Base-by-base conservation (phyloP, 92 coral and sea anemone species). In the Bergia puertoricense region DNA sequence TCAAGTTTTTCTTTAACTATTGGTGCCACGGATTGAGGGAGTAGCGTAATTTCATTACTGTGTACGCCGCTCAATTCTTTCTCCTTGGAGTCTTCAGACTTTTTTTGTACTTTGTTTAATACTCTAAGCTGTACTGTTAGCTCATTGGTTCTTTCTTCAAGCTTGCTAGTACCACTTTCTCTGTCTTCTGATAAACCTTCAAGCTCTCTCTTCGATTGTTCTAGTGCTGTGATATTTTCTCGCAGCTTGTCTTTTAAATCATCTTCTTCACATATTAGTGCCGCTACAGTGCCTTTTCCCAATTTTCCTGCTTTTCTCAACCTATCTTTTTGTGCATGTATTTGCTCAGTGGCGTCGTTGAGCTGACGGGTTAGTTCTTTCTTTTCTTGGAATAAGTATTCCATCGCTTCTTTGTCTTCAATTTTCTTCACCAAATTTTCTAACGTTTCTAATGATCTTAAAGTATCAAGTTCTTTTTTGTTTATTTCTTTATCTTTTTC, bases 201-300 rank as follows among this genome's bases (percentile, higher is more conserved):
- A 40, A 69, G 42, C 39, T 88, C 85, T 69, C 41, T 69, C 66
- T 67, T 43, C 36, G 38, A 6, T 66, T 88, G 77, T 6, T 67
- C 80, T 3, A 77, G 66, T 8, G n/a, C 9, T 15, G 37, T 23
- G 10, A 6, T 46, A n/a, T 42, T 77, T 10, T 77, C 90, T 45
- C 80, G 65, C 14, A 93, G 79, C 43, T 90, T 74, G 74, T 95
- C 96, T 80, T 91, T 95, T 41, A 96, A 38, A 6, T 85, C 95
- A 71, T 86, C 91, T 77, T 82, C 89, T 72, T 91, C 93, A 40
- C 81, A 79, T 89, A 91, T 89, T 85, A 95, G 83, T 11, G 87
- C 82, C 50, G 80, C 86, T 14, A 90, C 2, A 36, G 82, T 77
- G 11, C 86, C 82, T 44, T 51, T 68, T n/a, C 81, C 81, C 6